Conservation (phyloP, 1,140 invertebrate species). For the Diachasmimorpha longicaudata region DNA sequence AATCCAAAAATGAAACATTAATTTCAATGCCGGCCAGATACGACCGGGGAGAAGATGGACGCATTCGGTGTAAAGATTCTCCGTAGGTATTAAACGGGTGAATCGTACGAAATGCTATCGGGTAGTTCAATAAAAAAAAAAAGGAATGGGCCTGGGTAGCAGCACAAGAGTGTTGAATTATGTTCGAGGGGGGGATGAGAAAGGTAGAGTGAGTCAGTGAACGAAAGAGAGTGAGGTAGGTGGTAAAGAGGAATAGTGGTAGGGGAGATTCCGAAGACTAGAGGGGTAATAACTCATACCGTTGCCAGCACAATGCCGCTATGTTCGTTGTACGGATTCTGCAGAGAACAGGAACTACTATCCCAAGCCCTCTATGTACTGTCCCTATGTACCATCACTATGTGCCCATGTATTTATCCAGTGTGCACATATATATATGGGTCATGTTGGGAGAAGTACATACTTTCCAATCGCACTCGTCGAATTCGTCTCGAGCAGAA, state of each 20-base stretch:
- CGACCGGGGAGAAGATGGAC: neutral
- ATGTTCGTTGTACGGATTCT: constrained; percentile 53
- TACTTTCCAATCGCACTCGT: neutral
- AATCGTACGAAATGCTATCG: constrained; percentile 48
- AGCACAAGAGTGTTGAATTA: constrained; percentile 56
- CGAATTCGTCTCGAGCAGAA: too few species aligned
- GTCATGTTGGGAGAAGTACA: neutral
- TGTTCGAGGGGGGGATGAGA: constrained; percentile 39
- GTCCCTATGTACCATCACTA: constrained; percentile 22
- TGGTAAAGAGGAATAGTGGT: constrained; percentile 18
- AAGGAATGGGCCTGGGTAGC: constrained; percentile 35
- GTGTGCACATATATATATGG: neutral
- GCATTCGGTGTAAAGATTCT: neutral
- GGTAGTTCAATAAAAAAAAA: constrained; percentile 45
- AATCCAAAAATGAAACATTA: neutral
- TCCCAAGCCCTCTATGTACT: constrained; percentile 24
- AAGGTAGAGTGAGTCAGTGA: constrained; percentile 35
- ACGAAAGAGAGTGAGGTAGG: constrained; percentile 22
- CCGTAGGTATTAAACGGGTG: neutral
- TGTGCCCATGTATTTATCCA: neutral
- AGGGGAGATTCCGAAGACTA: constrained; percentile 43
- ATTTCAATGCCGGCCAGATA: neutral
- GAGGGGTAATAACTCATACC: constrained; percentile 58
- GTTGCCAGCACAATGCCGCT: constrained; percentile 57
- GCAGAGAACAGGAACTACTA: constrained; percentile 40